Evolutionary conservation across 2,797 vertebrate species (phyloP).

Genomic region (Sphaeramia orbicularis): DNA sequence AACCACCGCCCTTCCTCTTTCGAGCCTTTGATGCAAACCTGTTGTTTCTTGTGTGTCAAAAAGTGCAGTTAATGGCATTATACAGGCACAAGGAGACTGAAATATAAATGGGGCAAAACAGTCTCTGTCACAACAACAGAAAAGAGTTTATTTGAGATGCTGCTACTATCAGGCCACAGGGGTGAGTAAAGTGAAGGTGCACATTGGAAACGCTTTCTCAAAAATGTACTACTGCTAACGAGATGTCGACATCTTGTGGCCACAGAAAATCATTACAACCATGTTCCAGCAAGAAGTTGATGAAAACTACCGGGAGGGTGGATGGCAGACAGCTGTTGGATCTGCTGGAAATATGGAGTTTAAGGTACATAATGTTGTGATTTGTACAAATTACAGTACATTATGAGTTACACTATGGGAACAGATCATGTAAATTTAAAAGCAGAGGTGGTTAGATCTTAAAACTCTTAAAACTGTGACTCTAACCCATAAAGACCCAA

Average conservation of each 20-base stretch:
- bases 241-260: conserved; percentile 60
- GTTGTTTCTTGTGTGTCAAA: conserved; percentile 5
- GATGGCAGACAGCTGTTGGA: no score
- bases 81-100: background rate
- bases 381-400: no score
- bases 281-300: background rate
- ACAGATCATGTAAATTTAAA: no score
- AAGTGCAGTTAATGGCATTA: background rate
- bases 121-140: background rate
- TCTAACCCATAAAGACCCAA: no score
- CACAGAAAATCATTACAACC: conserved; percentile 26
- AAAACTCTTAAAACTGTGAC: no score
- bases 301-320: no score
- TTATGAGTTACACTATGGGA: no score
- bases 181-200: background rate
- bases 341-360: background rate
- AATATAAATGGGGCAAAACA: no score
- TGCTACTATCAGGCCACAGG: conserved; percentile 10
- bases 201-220: background rate
- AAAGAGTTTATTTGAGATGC: background rate
- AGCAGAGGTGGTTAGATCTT: no score
- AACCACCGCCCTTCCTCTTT: conserved; percentile 15
- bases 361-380: no score
- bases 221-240: background rate
- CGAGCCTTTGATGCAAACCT: background rate